A percentile compares a stretch with the other conserved stretches of the same genome.
Evolutionary conservation across 2,113 vertebrate genomes (phyloP).

Genomic region (Tricholaema leucomelas): DNA sequence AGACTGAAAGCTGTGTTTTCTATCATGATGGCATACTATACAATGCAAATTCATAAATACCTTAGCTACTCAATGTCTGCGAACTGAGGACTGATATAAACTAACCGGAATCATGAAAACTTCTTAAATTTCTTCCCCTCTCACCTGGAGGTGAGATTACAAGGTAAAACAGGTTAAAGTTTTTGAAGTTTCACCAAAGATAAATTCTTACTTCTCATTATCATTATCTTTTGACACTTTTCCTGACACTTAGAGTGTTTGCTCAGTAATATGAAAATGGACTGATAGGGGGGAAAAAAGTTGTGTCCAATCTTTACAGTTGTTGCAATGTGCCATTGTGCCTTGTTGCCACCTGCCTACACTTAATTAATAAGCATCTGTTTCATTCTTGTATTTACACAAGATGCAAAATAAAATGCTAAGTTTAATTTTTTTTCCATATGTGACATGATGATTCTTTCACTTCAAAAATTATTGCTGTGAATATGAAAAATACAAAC

Average conservation of each 20-base stretch:
- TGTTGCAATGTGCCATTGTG: conserved; percentile 18
- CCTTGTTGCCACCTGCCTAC: conserved; percentile 63
- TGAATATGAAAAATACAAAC: neutral
- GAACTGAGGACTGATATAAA: neutral
- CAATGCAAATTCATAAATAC: conserved; percentile 11
- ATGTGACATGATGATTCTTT: neutral
- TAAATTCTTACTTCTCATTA: conserved; percentile 53
- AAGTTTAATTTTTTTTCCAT: neutral
- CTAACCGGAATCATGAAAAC: neutral
- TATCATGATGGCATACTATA: conserved; percentile 8
- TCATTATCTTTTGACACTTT: conserved; percentile 68
- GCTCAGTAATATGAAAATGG: conserved; percentile 51
- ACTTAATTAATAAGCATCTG: conserved; percentile 72
- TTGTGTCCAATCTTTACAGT: conserved; percentile 49
- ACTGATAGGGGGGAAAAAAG: neutral
- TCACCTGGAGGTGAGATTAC: conserved; percentile 15
- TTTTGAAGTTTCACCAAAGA: conserved; percentile 26
- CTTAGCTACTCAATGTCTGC: neutral
- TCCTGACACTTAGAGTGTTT: conserved; percentile 45
- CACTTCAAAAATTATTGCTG: neutral
- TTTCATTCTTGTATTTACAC: conserved; percentile 63
- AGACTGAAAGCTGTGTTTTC: neutral
- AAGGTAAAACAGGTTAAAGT: conserved; percentile 4
- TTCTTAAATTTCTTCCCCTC: neutral
- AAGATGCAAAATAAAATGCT: conserved; percentile 35